phyloP scores from a whole-genome alignment of 2,797 vertebrate genomes.

The Phoebastria nigripes region DNA sequence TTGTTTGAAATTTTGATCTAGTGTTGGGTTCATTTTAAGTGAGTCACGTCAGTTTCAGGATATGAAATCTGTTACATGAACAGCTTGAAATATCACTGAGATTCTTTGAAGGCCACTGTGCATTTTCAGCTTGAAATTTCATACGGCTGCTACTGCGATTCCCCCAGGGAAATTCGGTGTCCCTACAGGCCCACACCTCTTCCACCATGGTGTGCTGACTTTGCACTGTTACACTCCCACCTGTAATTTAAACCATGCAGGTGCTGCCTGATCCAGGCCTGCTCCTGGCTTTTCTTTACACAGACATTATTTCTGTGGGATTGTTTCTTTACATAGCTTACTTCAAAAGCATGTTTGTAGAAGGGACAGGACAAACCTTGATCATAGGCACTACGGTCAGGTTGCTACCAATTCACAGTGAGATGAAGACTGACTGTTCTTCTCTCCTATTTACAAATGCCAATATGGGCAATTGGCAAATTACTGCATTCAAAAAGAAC shows the following conservation, averaged over 20 bases:
- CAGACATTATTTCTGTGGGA: background rate
- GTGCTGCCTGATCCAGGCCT: background rate
- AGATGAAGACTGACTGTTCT: background rate
- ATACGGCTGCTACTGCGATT: background rate
- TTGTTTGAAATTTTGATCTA: background rate
- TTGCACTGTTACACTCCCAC: background rate
- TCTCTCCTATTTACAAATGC: background rate
- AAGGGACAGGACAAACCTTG: background rate
- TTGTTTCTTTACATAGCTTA: background rate
- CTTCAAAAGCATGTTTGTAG: background rate
- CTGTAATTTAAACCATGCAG: background rate
- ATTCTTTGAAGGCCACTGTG: background rate
- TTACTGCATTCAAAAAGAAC: background rate
- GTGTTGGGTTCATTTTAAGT: background rate
- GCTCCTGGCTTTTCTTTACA: background rate
- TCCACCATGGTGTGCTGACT: background rate
- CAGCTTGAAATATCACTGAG: background rate
- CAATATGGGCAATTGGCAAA: background rate
- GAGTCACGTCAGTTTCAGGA: background rate
- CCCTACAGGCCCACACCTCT: background rate
- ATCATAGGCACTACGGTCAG: background rate
- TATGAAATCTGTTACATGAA: background rate
- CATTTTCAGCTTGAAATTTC: background rate
- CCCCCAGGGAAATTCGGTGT: background rate
- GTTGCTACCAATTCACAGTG: background rate